Conservation (phyloP, 2,797 vertebrate species). For the Erethizon dorsatum region DNA sequence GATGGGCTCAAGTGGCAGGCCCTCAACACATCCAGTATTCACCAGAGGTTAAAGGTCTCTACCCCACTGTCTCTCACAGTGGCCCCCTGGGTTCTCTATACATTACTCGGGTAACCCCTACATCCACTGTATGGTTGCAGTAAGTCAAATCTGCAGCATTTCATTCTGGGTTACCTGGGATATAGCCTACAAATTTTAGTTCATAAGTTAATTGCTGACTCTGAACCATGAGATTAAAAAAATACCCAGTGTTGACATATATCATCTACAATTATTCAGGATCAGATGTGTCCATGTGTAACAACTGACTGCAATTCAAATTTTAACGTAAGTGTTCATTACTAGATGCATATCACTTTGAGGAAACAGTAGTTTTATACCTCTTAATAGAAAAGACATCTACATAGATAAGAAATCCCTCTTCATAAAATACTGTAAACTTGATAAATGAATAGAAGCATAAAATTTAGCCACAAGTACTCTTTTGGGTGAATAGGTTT, state of each 20-base stretch:
- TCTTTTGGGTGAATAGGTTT: slow-evolving; percentile 57
- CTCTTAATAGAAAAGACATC: slow-evolving; percentile 65
- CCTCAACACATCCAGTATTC: rapidly evolving
- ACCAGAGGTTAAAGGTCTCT: not conserved
- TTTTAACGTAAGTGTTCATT: slow-evolving; percentile 47
- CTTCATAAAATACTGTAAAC: slow-evolving; percentile 66
- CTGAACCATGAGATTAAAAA: slow-evolving; percentile 50
- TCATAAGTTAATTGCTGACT: slow-evolving; percentile 51
- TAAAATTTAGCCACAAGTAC: slow-evolving; percentile 64
- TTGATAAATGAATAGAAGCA: slow-evolving; percentile 59
- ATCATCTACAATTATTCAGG: not conserved
- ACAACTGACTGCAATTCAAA: not conserved
- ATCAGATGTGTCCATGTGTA: not conserved
- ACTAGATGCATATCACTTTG: slow-evolving; percentile 47
- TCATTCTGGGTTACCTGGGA: not conserved
- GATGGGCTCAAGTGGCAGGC: not conserved
- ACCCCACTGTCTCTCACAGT: not conserved
- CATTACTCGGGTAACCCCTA: not conserved
- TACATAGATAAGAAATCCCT: slow-evolving; percentile 18
- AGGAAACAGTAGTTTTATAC: slow-evolving; percentile 41
- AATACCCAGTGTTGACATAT: not conserved
- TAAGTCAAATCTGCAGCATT: slow-evolving; percentile 27
- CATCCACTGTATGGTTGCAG: not conserved
- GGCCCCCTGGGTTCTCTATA: not conserved
- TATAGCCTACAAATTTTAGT: not conserved